Evolutionary conservation across 2,113 vertebrate species (phyloP).

Genomic region (Parus major): DNA sequence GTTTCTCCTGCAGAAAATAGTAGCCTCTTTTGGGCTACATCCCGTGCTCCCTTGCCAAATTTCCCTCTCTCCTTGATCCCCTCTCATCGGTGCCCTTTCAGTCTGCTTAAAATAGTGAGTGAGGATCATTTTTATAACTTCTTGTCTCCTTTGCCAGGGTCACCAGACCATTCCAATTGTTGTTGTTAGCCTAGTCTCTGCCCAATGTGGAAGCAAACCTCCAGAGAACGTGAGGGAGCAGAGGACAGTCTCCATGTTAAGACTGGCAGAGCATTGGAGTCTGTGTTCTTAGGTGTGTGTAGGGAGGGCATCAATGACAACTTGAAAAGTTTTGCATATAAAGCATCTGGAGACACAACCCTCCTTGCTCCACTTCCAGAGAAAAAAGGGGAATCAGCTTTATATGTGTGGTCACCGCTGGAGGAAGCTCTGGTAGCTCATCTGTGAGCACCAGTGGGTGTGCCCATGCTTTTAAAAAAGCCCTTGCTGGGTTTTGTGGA

Average conservation of each 20-base stretch:
- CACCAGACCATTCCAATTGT: conserved; percentile 8
- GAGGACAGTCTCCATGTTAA: accelerated
- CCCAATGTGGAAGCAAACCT: background rate
- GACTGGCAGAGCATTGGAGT: accelerated
- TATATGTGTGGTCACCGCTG: accelerated
- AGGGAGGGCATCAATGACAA: accelerated
- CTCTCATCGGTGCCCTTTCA: conserved; percentile 51
- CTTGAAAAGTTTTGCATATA: background rate
- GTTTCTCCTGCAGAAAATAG: conserved; percentile 24
- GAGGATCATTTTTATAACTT: conserved; percentile 45
- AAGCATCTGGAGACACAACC: background rate
- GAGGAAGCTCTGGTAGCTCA: background rate
- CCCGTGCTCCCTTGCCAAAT: conserved; percentile 32
- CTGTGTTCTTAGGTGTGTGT: background rate
- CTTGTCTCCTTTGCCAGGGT: conserved; percentile 25
- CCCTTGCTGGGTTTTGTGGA: background rate
- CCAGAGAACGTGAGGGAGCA: background rate
- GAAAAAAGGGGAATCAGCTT: background rate
- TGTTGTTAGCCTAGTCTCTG: background rate
- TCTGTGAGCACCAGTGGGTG: background rate
- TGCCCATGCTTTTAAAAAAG: background rate
- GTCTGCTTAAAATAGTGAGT: conserved; percentile 62
- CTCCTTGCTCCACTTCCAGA: background rate
- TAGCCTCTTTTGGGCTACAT: conserved; percentile 19
- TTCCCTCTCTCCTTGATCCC: conserved; percentile 51